Evolutionary conservation across 2,113 vertebrate genomes (phyloP), one percentile per base, ranked within the genome.

Genomic region (Orcinus orca): DNA sequence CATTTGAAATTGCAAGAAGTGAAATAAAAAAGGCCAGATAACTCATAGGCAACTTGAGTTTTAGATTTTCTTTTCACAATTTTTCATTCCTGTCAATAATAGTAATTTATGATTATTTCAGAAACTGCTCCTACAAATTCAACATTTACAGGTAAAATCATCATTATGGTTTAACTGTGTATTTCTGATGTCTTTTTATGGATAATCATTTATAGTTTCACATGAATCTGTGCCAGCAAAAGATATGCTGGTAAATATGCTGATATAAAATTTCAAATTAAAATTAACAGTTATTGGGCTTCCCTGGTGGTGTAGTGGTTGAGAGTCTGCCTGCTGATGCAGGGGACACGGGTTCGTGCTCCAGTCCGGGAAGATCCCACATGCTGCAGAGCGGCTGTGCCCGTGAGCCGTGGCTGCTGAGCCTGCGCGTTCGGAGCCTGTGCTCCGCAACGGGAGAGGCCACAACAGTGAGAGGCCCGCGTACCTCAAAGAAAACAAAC

Each of bases 121-220:
- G 98, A 90, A 81, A 73, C 6, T 50, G 0, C 8, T 71, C 23
- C 85, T 60, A 53, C 58, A 50, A 97, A 96, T 93, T 62, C 95
- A 71, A 97, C 97, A 79, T 36, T 68, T 63, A 44, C 93, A 98
- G 97, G 96, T 98, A 97, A 98, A 85, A 31, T 53, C 6, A 29
- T 85, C 15, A n/a, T 67, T 77, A 23, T 86, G 8, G 79, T 86
- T 97, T 63, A 47, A 44, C 55, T 53, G 13, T 82, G 0, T 80
- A 85, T 96, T 55, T 93, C 20, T 77, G 12, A 12, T 84, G 77
- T 60, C 47, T 92, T 50, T 74, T 17, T 15, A 8, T 89, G 29
- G 20, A 18, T 83, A 65, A 74, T 38, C 36, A 15, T 63, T 71
- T 94, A 47, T 33, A 74, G 1, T 84, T 93, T 91, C 6, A 50